Percentiles rank a stretch among this genome's conserved stretches.
Evolutionary conservation across 1,140 invertebrate species (phyloP).

Genomic region (Pseudoatta argentina): DNA sequence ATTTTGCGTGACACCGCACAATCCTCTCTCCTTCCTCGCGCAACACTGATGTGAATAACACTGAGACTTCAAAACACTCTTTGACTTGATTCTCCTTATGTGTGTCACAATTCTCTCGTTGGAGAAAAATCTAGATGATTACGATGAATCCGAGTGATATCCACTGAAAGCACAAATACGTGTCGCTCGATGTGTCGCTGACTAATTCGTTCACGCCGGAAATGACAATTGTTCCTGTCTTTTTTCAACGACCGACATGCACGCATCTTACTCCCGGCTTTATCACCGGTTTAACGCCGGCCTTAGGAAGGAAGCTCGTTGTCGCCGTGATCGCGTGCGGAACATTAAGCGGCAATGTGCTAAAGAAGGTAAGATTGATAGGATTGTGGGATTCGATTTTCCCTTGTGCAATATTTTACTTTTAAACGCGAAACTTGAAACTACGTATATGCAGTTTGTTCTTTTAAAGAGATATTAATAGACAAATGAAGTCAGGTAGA

Average conservation of each 20-base stretch:
- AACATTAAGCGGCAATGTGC: conserved; percentile 15
- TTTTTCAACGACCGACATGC: conserved; percentile 24
- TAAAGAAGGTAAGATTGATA: conserved; percentile 22
- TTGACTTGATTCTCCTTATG: conserved; percentile 24
- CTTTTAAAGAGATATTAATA: neutral
- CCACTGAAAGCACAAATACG: conserved; percentile 56
- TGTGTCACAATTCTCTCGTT: conserved; percentile 14
- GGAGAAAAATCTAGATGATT: conserved; percentile 6
- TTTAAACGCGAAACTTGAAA: neutral
- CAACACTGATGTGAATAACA: conserved; percentile 23
- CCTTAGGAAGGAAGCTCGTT: conserved; percentile 28
- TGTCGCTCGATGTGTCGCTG: conserved; percentile 15
- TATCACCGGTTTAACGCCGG: conserved; percentile 1
- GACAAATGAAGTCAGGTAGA: neutral
- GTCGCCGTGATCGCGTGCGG: conserved; percentile 16
- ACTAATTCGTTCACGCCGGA: conserved; percentile 5
- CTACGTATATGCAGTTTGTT: neutral
- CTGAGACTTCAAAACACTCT: conserved; percentile 21
- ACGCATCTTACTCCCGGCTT: conserved; percentile 35
- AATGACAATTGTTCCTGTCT: neutral
- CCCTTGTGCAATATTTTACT: neutral
- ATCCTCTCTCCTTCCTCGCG: neutral
- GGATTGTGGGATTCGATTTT: conserved; percentile 40
- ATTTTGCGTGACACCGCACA: neutral
- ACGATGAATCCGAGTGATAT: conserved; percentile 10